phyloP scores from a whole-genome alignment of 2,113 vertebrate species.

The Verasper variegatus region DNA sequence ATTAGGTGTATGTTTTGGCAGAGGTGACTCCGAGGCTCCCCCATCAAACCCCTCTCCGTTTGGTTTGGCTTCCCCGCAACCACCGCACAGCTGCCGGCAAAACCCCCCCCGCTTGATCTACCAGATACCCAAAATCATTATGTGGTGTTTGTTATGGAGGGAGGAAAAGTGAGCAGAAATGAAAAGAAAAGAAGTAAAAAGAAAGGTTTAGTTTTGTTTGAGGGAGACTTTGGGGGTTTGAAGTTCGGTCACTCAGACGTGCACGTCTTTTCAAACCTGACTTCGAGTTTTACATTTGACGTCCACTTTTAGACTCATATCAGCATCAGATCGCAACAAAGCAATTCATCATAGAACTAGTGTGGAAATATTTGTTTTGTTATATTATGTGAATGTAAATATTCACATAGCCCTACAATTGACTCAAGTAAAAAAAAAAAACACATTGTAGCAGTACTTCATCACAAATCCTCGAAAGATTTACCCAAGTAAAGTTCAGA shows the following conservation, averaged over 20 bases:
- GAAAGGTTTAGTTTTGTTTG: conserved; percentile 63
- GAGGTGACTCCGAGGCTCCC: conserved; percentile 71
- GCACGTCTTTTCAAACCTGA: conserved; percentile 46
- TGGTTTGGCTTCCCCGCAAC: conserved; percentile 71
- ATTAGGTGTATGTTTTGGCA: conserved; percentile 80
- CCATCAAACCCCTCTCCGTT: conserved; percentile 58
- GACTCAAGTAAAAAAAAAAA: not conserved
- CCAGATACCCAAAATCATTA: conserved; percentile 74
- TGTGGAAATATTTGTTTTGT: not conserved
- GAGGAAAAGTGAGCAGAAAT: conserved; percentile 32
- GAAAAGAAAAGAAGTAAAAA: conserved; percentile 31
- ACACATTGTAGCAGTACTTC: not conserved
- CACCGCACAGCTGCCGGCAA: conserved; percentile 69
- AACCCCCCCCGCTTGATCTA: conserved; percentile 64
- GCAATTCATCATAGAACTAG: not conserved
- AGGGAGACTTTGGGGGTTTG: conserved; percentile 58
- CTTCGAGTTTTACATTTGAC: conserved; percentile 29
- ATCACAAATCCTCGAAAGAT: not conserved
- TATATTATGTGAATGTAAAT: not conserved
- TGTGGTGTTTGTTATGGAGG: conserved; percentile 66
- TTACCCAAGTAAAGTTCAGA: no score
- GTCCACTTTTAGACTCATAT: conserved; percentile 5
- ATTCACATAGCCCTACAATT: not conserved
- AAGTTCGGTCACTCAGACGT: conserved; percentile 53
- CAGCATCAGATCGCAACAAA: not conserved